Conservation (phyloP, 1,140 invertebrate species). For the Leptinotarsa texana region DNA sequence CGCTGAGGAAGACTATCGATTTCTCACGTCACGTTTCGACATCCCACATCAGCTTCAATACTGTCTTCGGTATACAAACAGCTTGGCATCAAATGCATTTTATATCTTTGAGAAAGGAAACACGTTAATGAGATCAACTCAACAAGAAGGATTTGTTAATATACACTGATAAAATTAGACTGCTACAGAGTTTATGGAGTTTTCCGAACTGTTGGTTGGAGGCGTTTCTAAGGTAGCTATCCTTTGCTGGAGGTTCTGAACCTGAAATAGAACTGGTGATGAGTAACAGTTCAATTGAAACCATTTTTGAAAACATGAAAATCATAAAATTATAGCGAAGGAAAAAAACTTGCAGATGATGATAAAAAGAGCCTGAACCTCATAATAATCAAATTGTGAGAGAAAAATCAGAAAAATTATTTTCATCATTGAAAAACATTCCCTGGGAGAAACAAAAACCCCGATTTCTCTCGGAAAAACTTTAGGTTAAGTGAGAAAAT, state of each 20-base stretch:
- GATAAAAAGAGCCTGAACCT: no score
- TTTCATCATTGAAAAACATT: no score
- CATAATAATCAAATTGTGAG: no score
- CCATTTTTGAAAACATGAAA: background rate
- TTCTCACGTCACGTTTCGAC: background rate
- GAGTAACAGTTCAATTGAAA: background rate
- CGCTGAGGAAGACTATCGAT: no score
- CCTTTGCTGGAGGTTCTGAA: conserved; percentile 52
- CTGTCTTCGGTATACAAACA: conserved; percentile 23
- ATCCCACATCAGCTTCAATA: conserved; percentile 21
- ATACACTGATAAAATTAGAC: conserved; percentile 15
- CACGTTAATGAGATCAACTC: conserved; percentile 26
- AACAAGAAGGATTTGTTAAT: conserved; percentile 12
- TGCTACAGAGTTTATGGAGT: conserved; percentile 47
- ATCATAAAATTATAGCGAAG: background rate
- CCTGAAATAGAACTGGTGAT: conserved; percentile 38
- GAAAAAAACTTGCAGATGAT: no score
- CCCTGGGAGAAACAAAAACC: no score
- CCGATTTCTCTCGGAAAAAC: no score
- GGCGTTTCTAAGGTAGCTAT: conserved; percentile 55
- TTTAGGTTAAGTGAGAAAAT: no score
- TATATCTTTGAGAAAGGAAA: conserved; percentile 15
- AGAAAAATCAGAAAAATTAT: no score
- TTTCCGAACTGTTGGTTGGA: conserved; percentile 53
- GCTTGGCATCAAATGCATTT: conserved; percentile 31